Evolutionary conservation across 1,140 invertebrate genomes (phyloP), one percentile per base, ranked within the genome.

Genomic region (Pseudomyrmex concolor): DNA sequence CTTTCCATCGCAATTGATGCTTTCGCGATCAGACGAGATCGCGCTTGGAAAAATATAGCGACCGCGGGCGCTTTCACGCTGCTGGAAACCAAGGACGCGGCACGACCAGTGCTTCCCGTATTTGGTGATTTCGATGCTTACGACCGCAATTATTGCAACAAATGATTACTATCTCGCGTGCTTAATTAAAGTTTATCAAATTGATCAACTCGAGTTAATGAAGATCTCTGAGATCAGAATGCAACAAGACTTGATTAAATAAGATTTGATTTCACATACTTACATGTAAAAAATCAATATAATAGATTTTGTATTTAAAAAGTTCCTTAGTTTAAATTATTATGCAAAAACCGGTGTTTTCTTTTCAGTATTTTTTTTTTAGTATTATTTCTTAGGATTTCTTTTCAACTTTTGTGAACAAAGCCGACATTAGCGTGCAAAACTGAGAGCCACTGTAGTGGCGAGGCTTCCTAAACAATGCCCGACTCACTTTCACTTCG

Each of bases 381-480:
- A 5, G 43, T 34, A 63, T 71, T 50, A 43, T 77, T 34, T 54
- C n/a, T 50, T 7, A 34, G 34, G 5, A 34, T 17, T 68, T 17
- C 34, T 57, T 17, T 25, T 70, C 1, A 13, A 59, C 13, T 48
- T 59, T 43, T 55, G 10, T 25, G 8, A 72, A 17, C 22, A 17
- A 66, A 45, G 57, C 51, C 19, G 2, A 77, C n/a, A 45, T 12
- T 15, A 22, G 45, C 34, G 12, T 50, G 34, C 34, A 78, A 57
- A 54, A n/a, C 89, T 93, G 92, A 93, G 92, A 89, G 87, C 88
- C 92, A 90, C 92, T 93, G 92, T 34, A 84, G n/a, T 59, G 60
- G 84, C 89, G 92, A 92, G 91, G 92, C 94, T 94, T 94, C 94
- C 93, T 94, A 94, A 94, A 94, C 94, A 94, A 94, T 94, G 87